Evolutionary conservation across 1,140 invertebrate species (phyloP).

Genomic region (Capitella teleta): DNA sequence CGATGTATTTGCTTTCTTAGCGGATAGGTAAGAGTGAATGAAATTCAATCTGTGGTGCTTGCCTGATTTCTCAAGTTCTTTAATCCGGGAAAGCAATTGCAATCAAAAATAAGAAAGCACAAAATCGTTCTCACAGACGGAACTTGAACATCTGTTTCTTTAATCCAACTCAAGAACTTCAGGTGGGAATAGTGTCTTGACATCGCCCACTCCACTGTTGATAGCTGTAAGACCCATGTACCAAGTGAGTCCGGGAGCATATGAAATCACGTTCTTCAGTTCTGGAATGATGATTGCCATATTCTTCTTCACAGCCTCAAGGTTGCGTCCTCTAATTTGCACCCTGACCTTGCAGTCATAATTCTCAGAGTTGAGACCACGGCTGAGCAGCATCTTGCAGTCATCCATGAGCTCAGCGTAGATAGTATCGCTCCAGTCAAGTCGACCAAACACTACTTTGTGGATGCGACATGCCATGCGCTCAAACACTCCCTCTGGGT

Average conservation of each 20-base stretch:
- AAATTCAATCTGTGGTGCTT: too few relatives aligned
- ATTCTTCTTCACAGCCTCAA: not conserved
- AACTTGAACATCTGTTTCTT: too few relatives aligned
- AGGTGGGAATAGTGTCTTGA: too few relatives aligned
- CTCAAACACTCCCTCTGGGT: constrained; percentile 26
- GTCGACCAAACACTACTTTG: constrained; percentile 20
- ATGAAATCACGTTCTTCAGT: not conserved
- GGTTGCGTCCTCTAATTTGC: constrained; percentile 1
- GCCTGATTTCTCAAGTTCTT: too few relatives aligned
- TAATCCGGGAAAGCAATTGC: too few relatives aligned
- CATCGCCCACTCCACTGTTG: too few relatives aligned
- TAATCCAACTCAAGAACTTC: too few relatives aligned
- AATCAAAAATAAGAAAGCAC: too few relatives aligned
- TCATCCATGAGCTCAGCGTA: constrained; percentile 24
- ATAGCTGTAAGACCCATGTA: too few relatives aligned
- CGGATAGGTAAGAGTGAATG: too few relatives aligned
- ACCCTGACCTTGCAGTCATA: constrained; percentile 4
- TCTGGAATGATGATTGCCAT: not conserved
- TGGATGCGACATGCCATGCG: constrained; percentile 22
- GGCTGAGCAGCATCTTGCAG: constrained; percentile 19
- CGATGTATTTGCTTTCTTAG: too few relatives aligned
- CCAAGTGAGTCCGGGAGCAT: not conserved
- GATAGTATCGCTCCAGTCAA: constrained; percentile 30
- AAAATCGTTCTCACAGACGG: too few relatives aligned
- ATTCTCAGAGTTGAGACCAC: constrained; percentile 1